phyloP scores from a whole-genome alignment of 2,888 invertebrate species.

The Herminia tarsipennalis region DNA sequence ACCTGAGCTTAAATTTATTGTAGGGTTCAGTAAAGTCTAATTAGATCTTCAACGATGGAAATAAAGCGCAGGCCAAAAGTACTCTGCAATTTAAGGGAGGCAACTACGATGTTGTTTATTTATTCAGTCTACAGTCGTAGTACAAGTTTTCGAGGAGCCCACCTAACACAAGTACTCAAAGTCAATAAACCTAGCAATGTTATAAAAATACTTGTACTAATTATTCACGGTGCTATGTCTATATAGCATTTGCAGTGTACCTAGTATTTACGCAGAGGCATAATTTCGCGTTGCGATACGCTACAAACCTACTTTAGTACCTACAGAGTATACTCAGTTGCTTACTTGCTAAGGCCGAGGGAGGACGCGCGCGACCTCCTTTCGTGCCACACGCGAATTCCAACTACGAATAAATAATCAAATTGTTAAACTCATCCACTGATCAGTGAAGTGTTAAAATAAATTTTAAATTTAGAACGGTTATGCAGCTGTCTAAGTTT shows the following conservation, averaged over 20 bases:
- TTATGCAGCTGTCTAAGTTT: conserved; percentile 3
- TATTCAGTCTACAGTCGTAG: no score
- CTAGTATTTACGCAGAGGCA: conserved; percentile 21
- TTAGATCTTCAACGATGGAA: no score
- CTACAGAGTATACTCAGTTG: conserved; percentile 22
- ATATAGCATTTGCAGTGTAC: conserved; percentile 11
- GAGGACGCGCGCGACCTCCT: conserved; percentile 23
- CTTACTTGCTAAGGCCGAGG: conserved; percentile 14
- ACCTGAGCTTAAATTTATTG: no score
- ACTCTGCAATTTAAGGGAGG: neutral
- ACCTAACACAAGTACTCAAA: no score
- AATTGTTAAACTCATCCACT: conserved; percentile 12
- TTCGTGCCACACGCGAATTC: conserved; percentile 18
- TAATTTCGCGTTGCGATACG: conserved; percentile 22
- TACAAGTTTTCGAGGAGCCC: no score
- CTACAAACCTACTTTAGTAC: conserved; percentile 8
- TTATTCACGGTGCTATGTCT: conserved; percentile 12
- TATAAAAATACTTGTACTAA: neutral
- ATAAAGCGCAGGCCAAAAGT: neutral
- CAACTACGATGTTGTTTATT: no score
- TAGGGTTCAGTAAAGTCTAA: no score
- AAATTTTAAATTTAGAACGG: conserved; percentile 9
- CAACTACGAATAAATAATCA: conserved; percentile 9
- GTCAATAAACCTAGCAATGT: neutral
- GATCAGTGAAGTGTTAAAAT: conserved; percentile 15